Base-by-base conservation (phyloP, 2,797 vertebrate species). In the Limnodromus scolopaceus region DNA sequence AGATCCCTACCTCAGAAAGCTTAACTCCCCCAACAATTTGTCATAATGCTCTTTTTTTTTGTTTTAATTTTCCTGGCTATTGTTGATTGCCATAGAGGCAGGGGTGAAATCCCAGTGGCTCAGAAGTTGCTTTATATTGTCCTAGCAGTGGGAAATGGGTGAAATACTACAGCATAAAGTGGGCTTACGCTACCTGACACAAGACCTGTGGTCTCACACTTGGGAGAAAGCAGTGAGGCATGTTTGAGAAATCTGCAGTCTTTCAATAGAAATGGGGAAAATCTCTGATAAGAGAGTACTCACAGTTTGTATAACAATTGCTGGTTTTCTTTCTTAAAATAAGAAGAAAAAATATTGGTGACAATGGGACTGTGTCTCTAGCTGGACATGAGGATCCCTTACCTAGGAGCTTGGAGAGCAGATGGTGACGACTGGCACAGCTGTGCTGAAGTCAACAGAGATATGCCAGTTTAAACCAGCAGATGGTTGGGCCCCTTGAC, bases 391-490 rank as follows among this genome's bases (percentile, higher is more conserved):
- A 69, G 90, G 48, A 53, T 84, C 49, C 83, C 55, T 84, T 25
- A 92, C 74, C 87, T 72, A 53, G 39, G 45, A 79, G 41, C 0
- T 70, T 71, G 45, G 85, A 77, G 25, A 89, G 84, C 81, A 89
- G 81, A 84, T 87, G 93, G 54, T 91, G 70, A 86, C 0, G 7
- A 84, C 80, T 76, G 88, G 78, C 72, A 90, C 76, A 86, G 85
- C 70, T 91, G 76, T 77, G 57, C 68, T 87, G 34, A 74, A 93
- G 78, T 75, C 80, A 87, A 77, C 43, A 66, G 75, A 94, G 75
- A 82, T 23, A 83, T 60, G 60, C 88, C 81, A 80, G 65, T 93
- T 91, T 84, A 91, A 48, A 83, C 60, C 88, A 96, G 55, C 60
- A 92, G 70, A 80, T 89, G 80, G 87, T 18, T 82, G 68, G 41